Base-by-base conservation (phyloP, 2,888 invertebrate genomes). In the Ornithoptera priamus region DNA sequence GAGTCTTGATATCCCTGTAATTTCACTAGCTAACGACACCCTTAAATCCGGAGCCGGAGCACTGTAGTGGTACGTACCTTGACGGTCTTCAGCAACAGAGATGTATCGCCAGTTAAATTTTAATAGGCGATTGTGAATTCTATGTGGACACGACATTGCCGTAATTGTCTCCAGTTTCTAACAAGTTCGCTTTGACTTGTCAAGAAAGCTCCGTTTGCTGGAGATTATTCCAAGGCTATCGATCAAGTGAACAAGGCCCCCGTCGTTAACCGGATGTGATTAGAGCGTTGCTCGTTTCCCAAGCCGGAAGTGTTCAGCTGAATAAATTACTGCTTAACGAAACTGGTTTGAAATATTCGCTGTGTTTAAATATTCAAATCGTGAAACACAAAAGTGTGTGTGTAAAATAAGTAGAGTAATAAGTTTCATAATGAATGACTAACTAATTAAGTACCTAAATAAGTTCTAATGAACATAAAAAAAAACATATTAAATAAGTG, bases 241-340 rank as follows among this genome's bases (percentile, higher is more conserved):
- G 56, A 64, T 64, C 64, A 64, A 64, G 39, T 57, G 39, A 20
- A 64, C 36, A 64, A 64, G 64, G 57, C 64, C 12, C 64, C 36
- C 56, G 64, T 57, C 56, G 56, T 56, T 20, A 36, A 6, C 17
- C 20, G 36, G 57, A 57, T 64, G 56, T 57, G 56, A 64, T 64
- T 64, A 57, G 36, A 64, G 64, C 15, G 56, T 56, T 56, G 20
- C 56, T 56, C n/a, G 56, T 56, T 56, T 56, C 56, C 46, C 56
- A 5, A 1, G n/a, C 56, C 56, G 56, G 56, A 56, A 56, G 56
- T 56, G 56, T 46, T 46, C 46, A 46, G 46, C 46, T 46, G 56
- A 56, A 56, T 56, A 56, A 56, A 56, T 56, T 56, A 56, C 56
- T 56, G n/a, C n/a, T 56, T 56, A 56, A 56, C 7, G 15, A n/a